Conservation (phyloP, 2,113 vertebrate genomes). For the Chlorodrepanis virens region DNA sequence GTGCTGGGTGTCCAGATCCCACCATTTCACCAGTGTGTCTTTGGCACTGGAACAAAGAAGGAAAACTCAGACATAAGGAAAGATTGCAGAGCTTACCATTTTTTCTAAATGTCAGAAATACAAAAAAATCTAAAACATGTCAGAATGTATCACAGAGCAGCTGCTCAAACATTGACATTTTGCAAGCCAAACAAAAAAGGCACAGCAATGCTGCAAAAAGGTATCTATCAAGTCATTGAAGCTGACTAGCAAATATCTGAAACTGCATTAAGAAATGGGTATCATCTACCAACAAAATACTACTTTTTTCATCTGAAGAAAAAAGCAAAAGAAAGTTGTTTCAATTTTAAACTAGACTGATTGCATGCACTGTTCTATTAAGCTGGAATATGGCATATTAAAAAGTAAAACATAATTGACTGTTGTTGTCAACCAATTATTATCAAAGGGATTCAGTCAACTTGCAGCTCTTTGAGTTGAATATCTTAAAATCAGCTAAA, state of each 20-base stretch:
- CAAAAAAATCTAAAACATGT: neutral
- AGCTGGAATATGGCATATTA: neutral
- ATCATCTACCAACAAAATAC: neutral
- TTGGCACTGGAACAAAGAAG: slow-evolving; percentile 80
- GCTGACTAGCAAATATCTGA: neutral
- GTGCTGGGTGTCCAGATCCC: slow-evolving; percentile 96
- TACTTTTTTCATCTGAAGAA: neutral
- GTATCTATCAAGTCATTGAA: neutral
- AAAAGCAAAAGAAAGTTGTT: neutral
- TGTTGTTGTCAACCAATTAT: neutral
- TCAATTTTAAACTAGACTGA: neutral
- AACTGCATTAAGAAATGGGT: neutral
- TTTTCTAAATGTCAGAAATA: neutral
- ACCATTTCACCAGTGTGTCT: slow-evolving; percentile 95
- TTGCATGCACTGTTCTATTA: neutral
- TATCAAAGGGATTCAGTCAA: neutral
- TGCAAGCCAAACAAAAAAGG: neutral
- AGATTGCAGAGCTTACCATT: neutral
- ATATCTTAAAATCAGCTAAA: neutral
- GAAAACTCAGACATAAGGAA: neutral
- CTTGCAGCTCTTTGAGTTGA: neutral
- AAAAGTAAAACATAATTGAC: neutral
- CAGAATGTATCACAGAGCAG: neutral
- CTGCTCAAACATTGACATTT: neutral
- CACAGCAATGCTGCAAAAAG: neutral